phyloP scores from a whole-genome alignment of 2,797 vertebrate species.

The Manis pentadactyla region DNA sequence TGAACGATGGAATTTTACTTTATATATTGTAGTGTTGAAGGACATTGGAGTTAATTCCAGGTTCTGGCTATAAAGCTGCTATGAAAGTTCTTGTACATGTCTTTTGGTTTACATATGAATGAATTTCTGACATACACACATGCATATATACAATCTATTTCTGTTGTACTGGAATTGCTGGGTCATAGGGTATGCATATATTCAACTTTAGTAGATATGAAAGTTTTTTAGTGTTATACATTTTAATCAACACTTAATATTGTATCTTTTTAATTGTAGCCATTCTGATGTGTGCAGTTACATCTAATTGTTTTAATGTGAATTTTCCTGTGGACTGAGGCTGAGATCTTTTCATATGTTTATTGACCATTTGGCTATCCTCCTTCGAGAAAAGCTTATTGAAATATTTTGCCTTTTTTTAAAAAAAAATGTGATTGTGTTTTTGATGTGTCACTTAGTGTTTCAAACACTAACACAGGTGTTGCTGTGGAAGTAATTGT shows the following conservation, averaged over 20 bases:
- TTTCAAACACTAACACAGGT: background rate
- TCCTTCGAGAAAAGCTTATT: background rate
- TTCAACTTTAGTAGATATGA: background rate
- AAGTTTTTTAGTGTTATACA: background rate
- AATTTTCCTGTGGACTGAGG: slow-evolving; percentile 18
- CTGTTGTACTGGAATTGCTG: background rate
- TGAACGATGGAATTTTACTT: background rate
- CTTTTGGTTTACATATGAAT: background rate
- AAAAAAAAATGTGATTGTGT: background rate
- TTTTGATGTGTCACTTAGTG: background rate
- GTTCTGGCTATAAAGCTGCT: background rate
- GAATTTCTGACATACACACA: background rate
- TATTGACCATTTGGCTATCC: background rate
- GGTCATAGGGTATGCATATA: background rate
- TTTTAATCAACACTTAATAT: background rate
- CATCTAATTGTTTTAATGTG: background rate
- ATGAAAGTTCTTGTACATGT: background rate
- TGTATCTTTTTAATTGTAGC: background rate
- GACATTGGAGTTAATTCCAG: background rate
- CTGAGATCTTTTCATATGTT: background rate
- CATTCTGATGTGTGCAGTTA: background rate
- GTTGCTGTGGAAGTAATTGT: background rate
- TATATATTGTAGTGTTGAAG: background rate
- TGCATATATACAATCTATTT: background rate
- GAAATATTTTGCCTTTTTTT: background rate